These are phyloP conservation scores for Plagodis pulveraria DNA, from an alignment of 2,888 invertebrate genomes.

Conservation along the genomic window DNA sequence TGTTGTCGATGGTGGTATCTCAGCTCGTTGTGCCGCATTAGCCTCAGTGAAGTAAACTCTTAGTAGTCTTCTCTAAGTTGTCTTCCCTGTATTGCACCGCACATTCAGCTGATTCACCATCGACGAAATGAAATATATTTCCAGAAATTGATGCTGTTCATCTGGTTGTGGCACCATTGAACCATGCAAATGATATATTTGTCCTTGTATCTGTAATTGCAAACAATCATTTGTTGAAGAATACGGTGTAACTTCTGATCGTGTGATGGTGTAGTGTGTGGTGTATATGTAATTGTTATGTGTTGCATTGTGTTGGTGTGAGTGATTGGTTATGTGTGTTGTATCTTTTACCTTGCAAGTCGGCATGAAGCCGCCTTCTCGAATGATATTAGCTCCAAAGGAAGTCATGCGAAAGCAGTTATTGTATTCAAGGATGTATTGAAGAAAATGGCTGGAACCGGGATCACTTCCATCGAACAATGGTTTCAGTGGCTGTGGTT, in stretches of 20 bases:
- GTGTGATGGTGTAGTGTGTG: not conserved
- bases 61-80: no score
- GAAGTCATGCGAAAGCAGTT: no score
- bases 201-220: not conserved
- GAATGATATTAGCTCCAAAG: not conserved
- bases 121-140: not conserved
- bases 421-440: slow-evolving; percentile 1
- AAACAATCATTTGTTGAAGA: slow-evolving; percentile 1
- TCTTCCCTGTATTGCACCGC: no score
- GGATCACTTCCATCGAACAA: slow-evolving; percentile 2
- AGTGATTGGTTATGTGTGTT: slow-evolving; percentile 1
- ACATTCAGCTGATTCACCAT: no score
- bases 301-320: slow-evolving; percentile 1
- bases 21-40: no score
- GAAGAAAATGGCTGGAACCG: slow-evolving; percentile 1
- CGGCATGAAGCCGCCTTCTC: no score
- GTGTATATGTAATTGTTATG: slow-evolving; percentile 1
- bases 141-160: not conserved
- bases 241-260: no score
- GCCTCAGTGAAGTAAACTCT: no score
- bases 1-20: no score
- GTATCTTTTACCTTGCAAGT: no score
- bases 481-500: slow-evolving; percentile 1
- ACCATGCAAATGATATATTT: slow-evolving; percentile 1
- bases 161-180: not conserved